Conservation (phyloP, 2,888 invertebrate genomes). For the Rhyacophila evoluta region DNA sequence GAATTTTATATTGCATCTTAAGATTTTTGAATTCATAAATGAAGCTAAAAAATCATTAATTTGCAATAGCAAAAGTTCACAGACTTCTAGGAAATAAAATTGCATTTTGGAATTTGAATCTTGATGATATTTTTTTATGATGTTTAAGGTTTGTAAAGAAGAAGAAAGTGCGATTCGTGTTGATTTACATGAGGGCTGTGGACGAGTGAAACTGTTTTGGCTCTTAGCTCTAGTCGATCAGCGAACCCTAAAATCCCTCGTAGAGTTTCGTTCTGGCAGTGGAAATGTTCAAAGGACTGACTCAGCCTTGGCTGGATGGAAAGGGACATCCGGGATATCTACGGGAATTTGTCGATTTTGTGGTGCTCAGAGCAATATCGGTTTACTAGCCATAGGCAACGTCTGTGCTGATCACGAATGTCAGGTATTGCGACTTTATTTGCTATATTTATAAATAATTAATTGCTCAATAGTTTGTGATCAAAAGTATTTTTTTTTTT, state of each 20-base stretch:
- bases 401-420: slow-evolving; percentile 96
- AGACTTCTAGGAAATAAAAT: too few relatives aligned
- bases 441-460: too few relatives aligned
- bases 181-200: slow-evolving; percentile 97
- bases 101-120: background rate
- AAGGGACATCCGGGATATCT: slow-evolving; percentile 55
- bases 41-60: too few relatives aligned
- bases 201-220: slow-evolving; percentile 96
- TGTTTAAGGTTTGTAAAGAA: slow-evolving; percentile 87
- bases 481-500: too few relatives aligned
- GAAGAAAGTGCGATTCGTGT: slow-evolving; percentile 96
- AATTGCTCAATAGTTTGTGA: too few relatives aligned
- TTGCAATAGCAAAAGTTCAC: too few relatives aligned
- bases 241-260: slow-evolving; percentile 88
- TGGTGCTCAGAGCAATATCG: slow-evolving; percentile 85
- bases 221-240: slow-evolving; percentile 93
- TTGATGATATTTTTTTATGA: slow-evolving; percentile 31
- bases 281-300: slow-evolving; percentile 62
- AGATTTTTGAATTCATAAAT: too few relatives aligned
- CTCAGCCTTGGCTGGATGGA: background rate
- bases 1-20: too few relatives aligned
- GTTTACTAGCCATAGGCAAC: slow-evolving; percentile 90
- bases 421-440: slow-evolving; percentile 70
- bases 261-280: slow-evolving; percentile 90
- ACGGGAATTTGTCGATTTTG: slow-evolving; percentile 91